phyloP scores from a whole-genome alignment of 2,797 vertebrate genomes.

The Trachurus trachurus region DNA sequence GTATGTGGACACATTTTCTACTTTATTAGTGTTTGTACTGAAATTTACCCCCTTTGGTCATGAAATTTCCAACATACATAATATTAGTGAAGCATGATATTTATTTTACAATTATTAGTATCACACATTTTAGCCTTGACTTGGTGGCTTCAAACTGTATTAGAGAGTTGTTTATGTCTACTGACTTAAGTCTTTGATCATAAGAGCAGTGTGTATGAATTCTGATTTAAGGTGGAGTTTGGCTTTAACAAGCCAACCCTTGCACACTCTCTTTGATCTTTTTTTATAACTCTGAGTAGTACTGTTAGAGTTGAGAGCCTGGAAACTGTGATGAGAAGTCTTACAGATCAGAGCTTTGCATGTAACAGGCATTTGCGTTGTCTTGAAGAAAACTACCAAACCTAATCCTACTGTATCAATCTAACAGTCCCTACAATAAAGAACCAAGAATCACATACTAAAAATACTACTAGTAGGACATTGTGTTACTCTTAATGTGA shows the following conservation, averaged over 20 bases:
- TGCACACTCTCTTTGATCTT: conserved; percentile 71
- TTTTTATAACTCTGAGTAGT: conserved; percentile 54
- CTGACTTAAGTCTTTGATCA: conserved; percentile 70
- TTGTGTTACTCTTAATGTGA: not conserved
- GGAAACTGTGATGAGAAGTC: conserved; percentile 52
- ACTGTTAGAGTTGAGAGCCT: conserved; percentile 45
- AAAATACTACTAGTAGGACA: not conserved
- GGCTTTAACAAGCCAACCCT: conserved; percentile 71
- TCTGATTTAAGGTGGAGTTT: conserved; percentile 74
- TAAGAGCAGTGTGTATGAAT: conserved; percentile 64
- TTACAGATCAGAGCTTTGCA: conserved; percentile 52
- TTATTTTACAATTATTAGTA: conserved; percentile 53
- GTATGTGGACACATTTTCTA: conserved; percentile 18
- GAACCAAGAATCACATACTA: not conserved
- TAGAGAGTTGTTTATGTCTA: conserved; percentile 70
- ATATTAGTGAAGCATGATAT: conserved; percentile 16
- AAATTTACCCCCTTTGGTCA: conserved; percentile 17
- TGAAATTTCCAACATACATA: conserved; percentile 25
- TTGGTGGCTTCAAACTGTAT: conserved; percentile 63
- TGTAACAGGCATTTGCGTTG: conserved; percentile 39
- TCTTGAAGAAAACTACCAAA: conserved; percentile 31
- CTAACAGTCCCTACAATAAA: not conserved
- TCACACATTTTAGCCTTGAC: conserved; percentile 48
- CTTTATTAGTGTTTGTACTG: conserved; percentile 23
- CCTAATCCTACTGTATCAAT: conserved; percentile 14